A percentile compares a stretch with the other conserved stretches of the same genome.
Evolutionary conservation across 2,888 invertebrate species (phyloP).

Genomic region (Apotomis capreana): DNA sequence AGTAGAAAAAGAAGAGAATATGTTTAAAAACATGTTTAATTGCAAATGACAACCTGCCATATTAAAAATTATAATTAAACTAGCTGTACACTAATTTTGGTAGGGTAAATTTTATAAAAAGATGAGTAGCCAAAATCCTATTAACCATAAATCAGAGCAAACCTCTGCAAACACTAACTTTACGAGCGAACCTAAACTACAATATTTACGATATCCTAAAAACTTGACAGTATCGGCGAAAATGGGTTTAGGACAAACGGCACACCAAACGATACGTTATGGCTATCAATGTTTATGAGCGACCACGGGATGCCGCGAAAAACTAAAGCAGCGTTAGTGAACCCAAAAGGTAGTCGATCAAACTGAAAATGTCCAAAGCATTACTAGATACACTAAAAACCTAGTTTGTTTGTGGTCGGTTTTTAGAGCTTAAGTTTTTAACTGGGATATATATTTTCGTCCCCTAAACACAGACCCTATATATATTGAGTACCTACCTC

Average conservation of each 20-base stretch:
- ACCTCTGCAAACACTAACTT: background rate
- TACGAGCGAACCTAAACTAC: conserved; percentile 4
- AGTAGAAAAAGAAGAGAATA: too few relatives aligned
- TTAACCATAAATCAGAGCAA: conserved; percentile 9
- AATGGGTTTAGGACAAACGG: conserved; percentile 17
- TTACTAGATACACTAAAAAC: background rate
- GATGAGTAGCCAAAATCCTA: background rate
- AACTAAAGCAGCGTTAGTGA: conserved; percentile 15
- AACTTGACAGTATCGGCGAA: conserved; percentile 16
- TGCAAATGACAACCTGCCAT: too few relatives aligned
- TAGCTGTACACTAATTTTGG: too few relatives aligned
- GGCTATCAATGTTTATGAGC: conserved; percentile 22
- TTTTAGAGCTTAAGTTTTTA: too few relatives aligned
- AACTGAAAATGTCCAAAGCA: background rate
- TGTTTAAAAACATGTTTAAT: too few relatives aligned
- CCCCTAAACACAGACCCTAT: too few relatives aligned
- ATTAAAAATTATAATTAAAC: too few relatives aligned
- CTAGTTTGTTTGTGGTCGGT: too few relatives aligned
- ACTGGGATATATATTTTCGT: too few relatives aligned
- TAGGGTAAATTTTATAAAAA: too few relatives aligned
- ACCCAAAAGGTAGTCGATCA: background rate
- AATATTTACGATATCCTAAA: conserved; percentile 26
- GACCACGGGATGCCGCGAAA: background rate
- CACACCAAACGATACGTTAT: background rate
- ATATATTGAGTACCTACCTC: too few relatives aligned